Evolutionary conservation across 2,797 vertebrate species (phyloP), one percentile per base, ranked within the genome.

Genomic region (Hoplostethus atlanticus): DNA sequence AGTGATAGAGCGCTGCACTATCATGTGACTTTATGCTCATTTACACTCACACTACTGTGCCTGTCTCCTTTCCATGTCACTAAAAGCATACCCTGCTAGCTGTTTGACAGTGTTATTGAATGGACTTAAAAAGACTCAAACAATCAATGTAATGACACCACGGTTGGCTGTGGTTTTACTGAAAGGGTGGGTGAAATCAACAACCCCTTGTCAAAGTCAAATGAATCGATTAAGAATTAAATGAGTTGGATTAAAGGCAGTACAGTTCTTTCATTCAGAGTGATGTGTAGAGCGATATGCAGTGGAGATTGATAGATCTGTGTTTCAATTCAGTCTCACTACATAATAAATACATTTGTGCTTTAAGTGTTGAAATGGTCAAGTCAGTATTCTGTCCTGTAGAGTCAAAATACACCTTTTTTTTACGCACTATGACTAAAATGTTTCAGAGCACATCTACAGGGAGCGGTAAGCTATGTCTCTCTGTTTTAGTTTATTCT

Each of bases 41-140:
- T 85, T 79, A 75, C 76, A 71, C 59, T 74, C 68, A 71, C 87
- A 84, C 84, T 80, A 28, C 69, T 77, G 73, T 69, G 83, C 78
- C 77, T 85, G 78, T 88, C 73, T 78, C 60, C 53, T 60, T 70
- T 48, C 79, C 52, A 51, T 84, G 78, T 53, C 86, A 84, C 81
- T 81, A 84, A 89, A 89, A 83, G 87, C 83, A 68, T 64, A 77
- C 68, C 38, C 63, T 66, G 56, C 57, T 9, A 61, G 72, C 73
- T 69, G 60, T 78, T 80, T 87, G 80, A 85, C 57, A 68, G 81
- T 82, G 80, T 65, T 65, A 73, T 80, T 91, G 85, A 88, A 89
- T 91, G 82, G 82, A 77, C 42, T 79, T 78, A 84, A 86, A 89
- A 86, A 56, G 66, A 73, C 71, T 48, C 28, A 64, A 57, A 84